Percentiles rank a stretch among this genome's conserved stretches.
Evolutionary conservation across 2,113 vertebrate species (phyloP).

Genomic region (Felis chaus): DNA sequence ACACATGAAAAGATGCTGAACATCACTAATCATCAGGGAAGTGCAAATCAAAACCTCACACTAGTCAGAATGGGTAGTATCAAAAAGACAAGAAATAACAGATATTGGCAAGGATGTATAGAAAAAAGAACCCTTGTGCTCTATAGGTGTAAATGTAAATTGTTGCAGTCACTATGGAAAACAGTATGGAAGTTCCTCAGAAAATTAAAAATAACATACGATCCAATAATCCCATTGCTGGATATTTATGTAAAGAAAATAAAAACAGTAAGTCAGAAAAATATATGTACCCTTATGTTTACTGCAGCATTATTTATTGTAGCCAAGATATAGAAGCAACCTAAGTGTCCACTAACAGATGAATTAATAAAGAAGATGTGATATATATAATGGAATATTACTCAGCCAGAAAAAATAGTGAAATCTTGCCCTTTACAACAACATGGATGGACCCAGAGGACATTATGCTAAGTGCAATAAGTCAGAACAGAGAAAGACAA

Average conservation of each 20-base stretch:
- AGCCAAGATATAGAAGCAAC: neutral
- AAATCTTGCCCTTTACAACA: neutral
- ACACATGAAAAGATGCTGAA: neutral
- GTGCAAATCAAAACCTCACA: neutral
- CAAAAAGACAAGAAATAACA: neutral
- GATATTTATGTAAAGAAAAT: neutral
- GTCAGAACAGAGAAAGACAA: neutral
- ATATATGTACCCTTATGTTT: neutral
- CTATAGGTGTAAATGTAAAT: neutral
- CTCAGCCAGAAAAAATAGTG: neutral
- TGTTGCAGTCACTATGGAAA: neutral
- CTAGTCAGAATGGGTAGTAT: neutral
- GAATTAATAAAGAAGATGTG: neutral
- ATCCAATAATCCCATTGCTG: neutral
- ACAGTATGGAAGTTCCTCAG: neutral
- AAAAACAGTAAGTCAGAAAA: neutral
- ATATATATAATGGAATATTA: neutral
- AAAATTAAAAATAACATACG: neutral
- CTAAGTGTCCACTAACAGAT: neutral
- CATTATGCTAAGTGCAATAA: neutral
- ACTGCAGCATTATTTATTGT: neutral
- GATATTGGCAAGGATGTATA: neutral
- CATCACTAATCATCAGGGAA: neutral
- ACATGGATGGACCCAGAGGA: neutral
- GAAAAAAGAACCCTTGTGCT: neutral